A percentile compares a stretch with the other conserved stretches of the same genome.
Conservation (phyloP, 2,888 invertebrate genomes). For the Zaprionus obscuricornis region DNA sequence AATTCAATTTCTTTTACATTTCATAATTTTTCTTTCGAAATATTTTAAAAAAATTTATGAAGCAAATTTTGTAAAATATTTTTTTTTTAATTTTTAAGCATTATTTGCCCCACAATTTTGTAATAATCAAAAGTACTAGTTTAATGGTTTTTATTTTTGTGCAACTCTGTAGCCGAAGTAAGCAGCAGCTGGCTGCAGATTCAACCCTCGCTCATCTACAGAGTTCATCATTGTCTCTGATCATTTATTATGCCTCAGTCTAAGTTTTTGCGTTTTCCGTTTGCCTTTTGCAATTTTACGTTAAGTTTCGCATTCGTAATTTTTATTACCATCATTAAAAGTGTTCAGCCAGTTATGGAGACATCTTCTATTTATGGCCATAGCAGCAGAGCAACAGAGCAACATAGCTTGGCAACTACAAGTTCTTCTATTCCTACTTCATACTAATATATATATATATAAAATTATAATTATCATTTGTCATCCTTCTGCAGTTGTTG, state of each 20-base stretch:
- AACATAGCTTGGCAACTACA: constrained; percentile 31
- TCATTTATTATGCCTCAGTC: constrained; percentile 56
- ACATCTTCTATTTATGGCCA: constrained; percentile 40
- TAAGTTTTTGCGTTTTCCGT: constrained; percentile 20
- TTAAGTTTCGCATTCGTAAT: constrained; percentile 46
- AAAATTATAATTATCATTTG: constrained; percentile 73
- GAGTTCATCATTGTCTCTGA: constrained; percentile 35
- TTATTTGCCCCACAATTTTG: too few relatives aligned
- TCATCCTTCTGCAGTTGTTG: constrained; percentile 50
- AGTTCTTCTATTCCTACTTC: neutral
- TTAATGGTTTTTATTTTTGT: constrained; percentile 16
- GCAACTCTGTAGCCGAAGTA: neutral
- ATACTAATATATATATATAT: constrained; percentile 4
- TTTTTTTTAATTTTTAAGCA: too few relatives aligned
- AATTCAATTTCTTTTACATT: too few relatives aligned
- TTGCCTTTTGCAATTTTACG: constrained; percentile 19
- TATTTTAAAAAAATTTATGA: too few relatives aligned
- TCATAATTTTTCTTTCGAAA: too few relatives aligned
- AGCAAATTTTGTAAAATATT: too few relatives aligned
- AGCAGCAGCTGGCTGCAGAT: constrained; percentile 54
- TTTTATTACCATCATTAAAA: constrained; percentile 73
- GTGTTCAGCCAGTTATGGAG: constrained; percentile 55
- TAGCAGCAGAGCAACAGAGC: constrained; percentile 16
- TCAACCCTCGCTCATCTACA: constrained; percentile 1
- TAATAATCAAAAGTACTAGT: too few relatives aligned